These are phyloP conservation scores for Drosophila incognita DNA, from an alignment of 2,888 invertebrate genomes.

Conservation along the genomic window DNA sequence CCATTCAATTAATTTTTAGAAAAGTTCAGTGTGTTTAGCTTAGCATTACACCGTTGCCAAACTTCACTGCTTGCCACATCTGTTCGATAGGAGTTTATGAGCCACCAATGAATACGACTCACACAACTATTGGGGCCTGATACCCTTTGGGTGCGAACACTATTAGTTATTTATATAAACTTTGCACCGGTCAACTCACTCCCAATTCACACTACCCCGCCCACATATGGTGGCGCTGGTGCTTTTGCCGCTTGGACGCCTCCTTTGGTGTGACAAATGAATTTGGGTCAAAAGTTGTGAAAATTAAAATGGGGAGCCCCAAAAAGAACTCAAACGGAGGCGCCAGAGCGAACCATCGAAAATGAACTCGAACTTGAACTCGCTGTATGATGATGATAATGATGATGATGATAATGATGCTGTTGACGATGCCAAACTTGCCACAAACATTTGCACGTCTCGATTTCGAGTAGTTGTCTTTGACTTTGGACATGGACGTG, in stretches of 20 bases:
- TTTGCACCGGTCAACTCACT: slow-evolving; percentile 30
- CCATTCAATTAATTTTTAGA: not conserved
- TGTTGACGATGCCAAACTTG: slow-evolving; percentile 40
- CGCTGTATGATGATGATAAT: not conserved
- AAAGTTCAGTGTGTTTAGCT: slow-evolving; percentile 5
- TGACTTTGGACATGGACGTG: slow-evolving; percentile 2
- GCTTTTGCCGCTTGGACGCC: slow-evolving; percentile 60
- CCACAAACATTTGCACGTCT: slow-evolving; percentile 57
- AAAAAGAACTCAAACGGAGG: slow-evolving; percentile 18
- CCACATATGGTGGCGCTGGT: slow-evolving; percentile 26
- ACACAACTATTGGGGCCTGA: slow-evolving; percentile 3
- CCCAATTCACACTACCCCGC: slow-evolving; percentile 1
- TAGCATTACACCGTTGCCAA: slow-evolving; percentile 20
- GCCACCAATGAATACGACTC: slow-evolving; percentile 33
- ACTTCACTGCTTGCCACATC: slow-evolving; percentile 24
- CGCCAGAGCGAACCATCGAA: slow-evolving; percentile 12
- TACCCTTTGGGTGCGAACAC: slow-evolving; percentile 35
- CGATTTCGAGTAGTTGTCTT: slow-evolving; percentile 6
- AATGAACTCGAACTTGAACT: slow-evolving; percentile 26
- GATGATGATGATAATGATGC: slow-evolving; percentile 22
- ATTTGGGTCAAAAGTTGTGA: slow-evolving; percentile 76
- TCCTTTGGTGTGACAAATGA: slow-evolving; percentile 70
- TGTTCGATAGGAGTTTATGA: slow-evolving; percentile 45
- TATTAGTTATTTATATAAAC: slow-evolving; percentile 73
- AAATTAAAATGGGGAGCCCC: slow-evolving; percentile 60